These are phyloP conservation scores for Thamnophis sirtalis DNA, from an alignment of 2,113 vertebrate species.

Conservation along the genomic window DNA sequence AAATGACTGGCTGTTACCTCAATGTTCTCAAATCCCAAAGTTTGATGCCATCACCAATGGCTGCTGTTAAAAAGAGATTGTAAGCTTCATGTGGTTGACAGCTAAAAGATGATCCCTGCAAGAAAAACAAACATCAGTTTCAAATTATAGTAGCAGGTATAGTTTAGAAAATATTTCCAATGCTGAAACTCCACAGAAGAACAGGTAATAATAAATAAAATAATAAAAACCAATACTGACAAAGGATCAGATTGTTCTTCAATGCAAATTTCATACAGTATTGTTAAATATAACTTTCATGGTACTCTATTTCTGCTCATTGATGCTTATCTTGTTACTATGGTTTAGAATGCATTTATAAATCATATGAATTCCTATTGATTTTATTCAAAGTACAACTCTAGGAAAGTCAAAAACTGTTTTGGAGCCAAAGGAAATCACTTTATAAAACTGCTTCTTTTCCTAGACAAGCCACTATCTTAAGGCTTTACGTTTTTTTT, in stretches of 20 bases:
- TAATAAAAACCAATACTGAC: neutral
- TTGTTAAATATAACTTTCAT: neutral
- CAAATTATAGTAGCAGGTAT: neutral
- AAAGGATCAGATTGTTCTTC: neutral
- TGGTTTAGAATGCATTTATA: neutral
- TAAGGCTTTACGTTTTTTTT: neutral
- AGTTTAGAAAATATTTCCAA: neutral
- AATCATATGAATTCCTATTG: neutral
- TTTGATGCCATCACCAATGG: conserved; percentile 80
- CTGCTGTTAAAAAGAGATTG: conserved; percentile 83
- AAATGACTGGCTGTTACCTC: conserved; percentile 66
- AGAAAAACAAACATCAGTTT: conserved; percentile 33
- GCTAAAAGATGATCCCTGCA: conserved; percentile 80
- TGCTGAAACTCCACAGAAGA: neutral
- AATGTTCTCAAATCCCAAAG: conserved; percentile 87
- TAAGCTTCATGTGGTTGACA: conserved; percentile 73
- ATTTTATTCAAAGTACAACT: neutral
- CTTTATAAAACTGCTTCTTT: neutral
- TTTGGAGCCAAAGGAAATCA: neutral
- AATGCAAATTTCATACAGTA: neutral
- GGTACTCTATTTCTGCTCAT: neutral
- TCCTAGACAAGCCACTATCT: neutral
- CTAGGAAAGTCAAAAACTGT: neutral
- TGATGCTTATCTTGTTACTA: neutral
- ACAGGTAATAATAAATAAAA: neutral